A percentile compares a stretch with the other conserved stretches of the same genome.
These are phyloP conservation scores for Chiridota heheva DNA, from an alignment of 35 echinoderm and acorn worm genomes.

Conservation along the genomic window DNA sequence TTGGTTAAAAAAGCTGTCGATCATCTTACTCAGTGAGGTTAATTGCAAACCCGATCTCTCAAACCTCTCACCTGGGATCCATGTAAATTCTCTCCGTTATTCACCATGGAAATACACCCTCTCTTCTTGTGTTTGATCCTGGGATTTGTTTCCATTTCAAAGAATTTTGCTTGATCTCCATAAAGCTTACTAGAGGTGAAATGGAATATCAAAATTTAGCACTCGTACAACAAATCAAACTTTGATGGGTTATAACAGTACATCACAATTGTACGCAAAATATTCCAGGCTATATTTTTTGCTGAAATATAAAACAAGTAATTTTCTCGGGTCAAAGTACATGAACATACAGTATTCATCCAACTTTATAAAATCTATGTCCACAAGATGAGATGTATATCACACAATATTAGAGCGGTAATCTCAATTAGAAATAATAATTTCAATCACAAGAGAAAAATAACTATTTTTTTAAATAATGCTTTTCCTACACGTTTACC, in stretches of 20 bases:
- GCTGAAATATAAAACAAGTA: not conserved
- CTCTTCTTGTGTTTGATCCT: constrained; percentile 90
- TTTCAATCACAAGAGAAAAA: no score
- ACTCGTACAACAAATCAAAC: not conserved
- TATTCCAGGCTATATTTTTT: not conserved
- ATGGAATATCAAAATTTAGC: not conserved
- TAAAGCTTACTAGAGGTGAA: constrained; percentile 68
- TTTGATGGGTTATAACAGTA: not conserved
- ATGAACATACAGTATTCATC: not conserved
- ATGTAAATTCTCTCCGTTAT: constrained; percentile 89
- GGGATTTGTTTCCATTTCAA: constrained; percentile 91
- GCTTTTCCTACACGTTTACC: no score
- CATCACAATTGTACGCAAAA: not conserved
- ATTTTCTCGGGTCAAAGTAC: not conserved
- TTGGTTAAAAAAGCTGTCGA: no score
- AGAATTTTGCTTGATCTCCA: constrained; percentile 88
- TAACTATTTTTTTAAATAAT: no score
- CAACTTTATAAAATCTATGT: no score
- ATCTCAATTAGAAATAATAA: no score
- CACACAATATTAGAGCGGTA: no score
- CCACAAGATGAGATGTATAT: no score
- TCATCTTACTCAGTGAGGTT: no score
- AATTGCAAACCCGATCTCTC: no score
- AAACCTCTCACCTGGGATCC: constrained; percentile 96
- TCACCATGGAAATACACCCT: constrained; percentile 92